Conservation (phyloP, 2,888 invertebrate species). For the Pollenia angustigena region DNA sequence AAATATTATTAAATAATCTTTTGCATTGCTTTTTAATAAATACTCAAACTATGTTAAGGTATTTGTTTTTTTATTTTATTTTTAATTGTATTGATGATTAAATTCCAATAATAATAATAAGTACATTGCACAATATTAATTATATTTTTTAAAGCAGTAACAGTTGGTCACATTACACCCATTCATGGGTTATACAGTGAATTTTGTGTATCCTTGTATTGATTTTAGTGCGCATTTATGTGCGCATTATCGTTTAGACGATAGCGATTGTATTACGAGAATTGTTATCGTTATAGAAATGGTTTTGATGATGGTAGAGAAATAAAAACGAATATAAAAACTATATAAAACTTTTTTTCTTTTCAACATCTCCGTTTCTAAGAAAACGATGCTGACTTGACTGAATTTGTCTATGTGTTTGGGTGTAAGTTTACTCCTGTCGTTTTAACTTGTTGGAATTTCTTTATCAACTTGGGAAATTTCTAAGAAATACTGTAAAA, state of each 20-base stretch:
- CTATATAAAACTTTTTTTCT: slow-evolving; percentile 49
- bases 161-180: slow-evolving; percentile 36
- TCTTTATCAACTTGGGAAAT: slow-evolving; percentile 13
- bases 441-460: slow-evolving; percentile 64
- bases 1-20: no score
- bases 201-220: slow-evolving; percentile 78
- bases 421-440: slow-evolving; percentile 16
- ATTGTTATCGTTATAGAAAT: slow-evolving; percentile 82
- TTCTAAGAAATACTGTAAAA: slow-evolving; percentile 1
- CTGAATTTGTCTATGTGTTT: slow-evolving; percentile 16
- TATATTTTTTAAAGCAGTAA: no score
- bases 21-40: no score
- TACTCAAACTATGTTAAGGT: no score
- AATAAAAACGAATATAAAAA: slow-evolving; percentile 58
- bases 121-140: background rate
- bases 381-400: slow-evolving; percentile 17
- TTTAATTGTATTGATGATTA: no score
- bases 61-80: no score
- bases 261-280: slow-evolving; percentile 82
- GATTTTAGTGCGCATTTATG: slow-evolving; percentile 84
- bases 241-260: slow-evolving; percentile 83
- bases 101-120: no score
- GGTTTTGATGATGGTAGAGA: slow-evolving; percentile 73
- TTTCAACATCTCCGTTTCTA: slow-evolving; percentile 20
- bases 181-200: background rate